Conservation (phyloP, 2,888 invertebrate species). For the Papilio protenor region DNA sequence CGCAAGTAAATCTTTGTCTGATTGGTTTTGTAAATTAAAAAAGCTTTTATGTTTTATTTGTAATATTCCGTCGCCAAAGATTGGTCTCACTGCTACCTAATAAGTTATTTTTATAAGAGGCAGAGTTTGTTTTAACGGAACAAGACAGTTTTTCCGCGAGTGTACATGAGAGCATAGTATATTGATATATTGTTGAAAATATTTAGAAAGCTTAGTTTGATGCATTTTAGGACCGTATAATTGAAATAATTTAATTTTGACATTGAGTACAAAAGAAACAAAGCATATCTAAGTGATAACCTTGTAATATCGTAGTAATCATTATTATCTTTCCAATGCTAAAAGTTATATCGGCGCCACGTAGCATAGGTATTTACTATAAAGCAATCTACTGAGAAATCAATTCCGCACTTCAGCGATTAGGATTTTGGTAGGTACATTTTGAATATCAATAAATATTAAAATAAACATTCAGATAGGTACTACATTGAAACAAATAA, state of each 20-base stretch:
- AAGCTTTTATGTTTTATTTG: neutral
- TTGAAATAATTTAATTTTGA: neutral
- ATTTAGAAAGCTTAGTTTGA: neutral
- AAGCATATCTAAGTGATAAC: neutral
- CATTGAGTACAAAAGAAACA: neutral
- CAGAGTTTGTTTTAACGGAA: too few species aligned
- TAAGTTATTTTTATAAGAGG: too few species aligned
- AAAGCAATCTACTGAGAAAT: neutral
- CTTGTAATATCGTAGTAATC: neutral
- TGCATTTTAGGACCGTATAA: neutral
- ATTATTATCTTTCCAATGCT: constrained; percentile 10
- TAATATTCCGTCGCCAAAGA: too few species aligned
- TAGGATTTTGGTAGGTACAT: neutral
- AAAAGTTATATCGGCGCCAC: neutral
- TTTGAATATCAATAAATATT: neutral
- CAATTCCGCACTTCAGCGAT: neutral
- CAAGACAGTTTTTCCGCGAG: too few species aligned
- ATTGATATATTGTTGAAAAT: neutral
- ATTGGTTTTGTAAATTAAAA: neutral
- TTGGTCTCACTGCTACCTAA: neutral
- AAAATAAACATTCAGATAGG: neutral
- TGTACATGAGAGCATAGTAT: too few species aligned
- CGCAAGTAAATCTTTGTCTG: neutral
- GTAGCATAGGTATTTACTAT: neutral
- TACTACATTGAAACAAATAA: neutral